Conservation (phyloP, 2,113 vertebrate genomes). For the Takifugu bimaculatus region DNA sequence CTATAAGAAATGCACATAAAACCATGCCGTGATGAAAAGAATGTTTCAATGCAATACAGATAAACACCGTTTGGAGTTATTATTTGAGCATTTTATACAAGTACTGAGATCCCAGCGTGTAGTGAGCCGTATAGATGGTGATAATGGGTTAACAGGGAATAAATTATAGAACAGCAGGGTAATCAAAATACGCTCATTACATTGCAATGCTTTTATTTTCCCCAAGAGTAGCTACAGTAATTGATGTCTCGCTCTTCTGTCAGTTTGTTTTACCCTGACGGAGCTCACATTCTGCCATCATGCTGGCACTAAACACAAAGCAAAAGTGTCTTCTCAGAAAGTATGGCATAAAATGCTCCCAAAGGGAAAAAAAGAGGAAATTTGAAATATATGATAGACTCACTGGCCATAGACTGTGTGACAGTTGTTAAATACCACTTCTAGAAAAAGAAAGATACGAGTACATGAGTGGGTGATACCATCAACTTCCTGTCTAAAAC, state of each 20-base stretch:
- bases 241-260: conserved; percentile 65
- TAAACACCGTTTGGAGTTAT: not conserved
- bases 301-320: conserved; percentile 45
- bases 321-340: conserved; percentile 31
- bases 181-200: conserved; percentile 69
- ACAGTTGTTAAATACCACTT: conserved; percentile 1
- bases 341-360: conserved; percentile 22
- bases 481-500: conserved; percentile 41
- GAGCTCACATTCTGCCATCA: conserved; percentile 55
- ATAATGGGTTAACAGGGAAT: conserved; percentile 68
- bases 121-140: conserved; percentile 44
- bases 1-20: conserved; percentile 28
- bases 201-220: conserved; percentile 68
- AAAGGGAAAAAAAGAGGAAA: not conserved
- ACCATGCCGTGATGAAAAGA: conserved; percentile 33
- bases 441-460: conserved; percentile 23
- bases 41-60: conserved; percentile 13
- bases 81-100: not conserved
- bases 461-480: conserved; percentile 24
- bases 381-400: not conserved
- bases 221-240: conserved; percentile 64
- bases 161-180: conserved; percentile 70
- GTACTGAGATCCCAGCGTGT: conserved; percentile 43
- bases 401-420: not conserved
- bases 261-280: conserved; percentile 63